Conservation (phyloP, 2,888 invertebrate genomes). For the Drosophila prostipennis region DNA sequence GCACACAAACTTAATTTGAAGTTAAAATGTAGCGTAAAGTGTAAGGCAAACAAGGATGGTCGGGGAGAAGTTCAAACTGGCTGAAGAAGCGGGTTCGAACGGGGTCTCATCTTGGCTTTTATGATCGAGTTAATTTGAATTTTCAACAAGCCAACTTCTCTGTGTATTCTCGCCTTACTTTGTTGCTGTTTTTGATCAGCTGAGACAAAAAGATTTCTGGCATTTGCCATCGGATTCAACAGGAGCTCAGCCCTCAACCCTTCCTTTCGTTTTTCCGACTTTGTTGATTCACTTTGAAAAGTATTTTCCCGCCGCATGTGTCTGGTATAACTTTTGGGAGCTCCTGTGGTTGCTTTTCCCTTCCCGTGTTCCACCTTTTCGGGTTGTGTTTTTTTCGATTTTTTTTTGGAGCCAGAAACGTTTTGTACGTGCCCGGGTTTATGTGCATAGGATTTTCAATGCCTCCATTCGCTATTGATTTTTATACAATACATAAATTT, state of each 20-base stretch:
- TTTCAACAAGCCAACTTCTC: conserved; percentile 50
- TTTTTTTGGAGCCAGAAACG: conserved; percentile 59
- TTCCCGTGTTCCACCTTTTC: conserved; percentile 33
- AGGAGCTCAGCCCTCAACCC: conserved; percentile 46
- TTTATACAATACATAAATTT: conserved; percentile 76
- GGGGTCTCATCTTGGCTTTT: conserved; percentile 69
- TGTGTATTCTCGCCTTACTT: conserved; percentile 20
- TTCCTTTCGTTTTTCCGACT: conserved; percentile 39
- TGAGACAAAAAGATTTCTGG: conserved; percentile 53
- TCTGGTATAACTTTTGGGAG: conserved; percentile 72
- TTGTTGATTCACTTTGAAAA: conserved; percentile 78
- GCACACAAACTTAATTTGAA: conserved; percentile 78
- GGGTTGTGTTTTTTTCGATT: conserved; percentile 4
- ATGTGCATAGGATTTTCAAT: conserved; percentile 79
- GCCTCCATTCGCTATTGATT: conserved; percentile 69
- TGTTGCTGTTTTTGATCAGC: conserved; percentile 55
- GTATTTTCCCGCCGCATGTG: conserved; percentile 76
- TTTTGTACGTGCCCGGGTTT: conserved; percentile 73
- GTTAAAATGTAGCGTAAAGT: conserved; percentile 75
- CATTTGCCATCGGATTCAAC: conserved; percentile 57
- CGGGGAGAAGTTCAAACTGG: neutral
- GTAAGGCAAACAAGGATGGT: conserved; percentile 56
- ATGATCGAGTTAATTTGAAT: conserved; percentile 76
- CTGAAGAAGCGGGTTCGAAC: conserved; percentile 54
- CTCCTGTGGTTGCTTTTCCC: conserved; percentile 69